A percentile compares a stretch with the other conserved stretches of the same genome.
Evolutionary conservation across 1,140 invertebrate genomes (phyloP).

Genomic region (Drosophila bifasciata): DNA sequence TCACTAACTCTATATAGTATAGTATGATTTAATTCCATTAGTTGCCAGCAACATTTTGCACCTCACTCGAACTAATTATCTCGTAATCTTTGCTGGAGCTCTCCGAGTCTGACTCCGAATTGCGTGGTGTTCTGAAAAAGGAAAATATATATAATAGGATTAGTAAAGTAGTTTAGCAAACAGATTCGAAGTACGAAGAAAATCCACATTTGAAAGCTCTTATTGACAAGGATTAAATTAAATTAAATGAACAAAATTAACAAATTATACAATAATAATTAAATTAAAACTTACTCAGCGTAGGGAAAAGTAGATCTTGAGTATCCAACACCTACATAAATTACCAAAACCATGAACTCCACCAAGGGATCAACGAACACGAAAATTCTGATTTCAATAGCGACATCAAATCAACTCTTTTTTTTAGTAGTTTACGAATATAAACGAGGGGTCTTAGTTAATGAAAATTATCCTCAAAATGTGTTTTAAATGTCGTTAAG

Average conservation of each 20-base stretch:
- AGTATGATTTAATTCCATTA: conserved; percentile 43
- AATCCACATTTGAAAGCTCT: conserved; percentile 9
- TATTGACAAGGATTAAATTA: conserved; percentile 22
- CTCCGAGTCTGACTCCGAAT: conserved; percentile 79
- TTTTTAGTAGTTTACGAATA: background rate
- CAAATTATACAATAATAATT: conserved; percentile 19
- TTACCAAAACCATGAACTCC: background rate
- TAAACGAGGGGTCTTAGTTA: background rate
- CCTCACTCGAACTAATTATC: conserved; percentile 83
- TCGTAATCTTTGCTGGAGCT: conserved; percentile 82
- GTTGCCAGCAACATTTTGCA: conserved; percentile 79
- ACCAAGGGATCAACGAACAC: too few relatives aligned
- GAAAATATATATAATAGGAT: conserved; percentile 7
- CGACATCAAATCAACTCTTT: too few relatives aligned
- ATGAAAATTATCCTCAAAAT: too few relatives aligned
- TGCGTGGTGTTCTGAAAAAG: conserved; percentile 71
- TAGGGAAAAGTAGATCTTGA: conserved; percentile 43
- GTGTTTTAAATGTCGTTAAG: background rate
- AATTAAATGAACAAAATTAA: too few relatives aligned
- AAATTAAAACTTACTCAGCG: conserved; percentile 63
- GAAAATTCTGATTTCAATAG: background rate
- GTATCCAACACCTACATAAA: conserved; percentile 15
- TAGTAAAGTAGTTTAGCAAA: too few relatives aligned
- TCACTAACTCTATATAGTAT: conserved; percentile 60
- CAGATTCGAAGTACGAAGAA: background rate